Evolutionary conservation across 2,797 vertebrate species (phyloP), one percentile per base, ranked within the genome.

Genomic region (Streptopelia turtur): DNA sequence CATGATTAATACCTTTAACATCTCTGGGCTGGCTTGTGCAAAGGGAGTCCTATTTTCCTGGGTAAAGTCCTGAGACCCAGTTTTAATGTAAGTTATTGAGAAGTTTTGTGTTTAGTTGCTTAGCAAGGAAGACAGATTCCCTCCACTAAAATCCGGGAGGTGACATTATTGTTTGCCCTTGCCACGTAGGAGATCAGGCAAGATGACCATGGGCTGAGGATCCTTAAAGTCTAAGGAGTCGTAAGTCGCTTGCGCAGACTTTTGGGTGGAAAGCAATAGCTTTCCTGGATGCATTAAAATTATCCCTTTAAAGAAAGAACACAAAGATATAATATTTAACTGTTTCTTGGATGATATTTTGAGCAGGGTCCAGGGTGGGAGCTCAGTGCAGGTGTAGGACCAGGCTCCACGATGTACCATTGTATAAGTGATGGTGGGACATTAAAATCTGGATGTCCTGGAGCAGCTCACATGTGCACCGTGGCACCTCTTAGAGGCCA

Each of bases 401-500:
- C 16, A 56, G 43, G 5, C 14, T 74, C 33, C 14, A 13, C 0
- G 3, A 9, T 39, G 9, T 55, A 30, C 18, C 1, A 1, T 35
- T 53, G n/a, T 31, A 1, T 50, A 43, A 24, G 15, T 59, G 57
- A 4, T 59, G 45, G 25, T 74, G 59, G 5, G 16, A 3, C 21
- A 7, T 82, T 24, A 65, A 60, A 60, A 49, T 20, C 5, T 63
- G 55, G 18, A 4, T 77, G 56, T 53, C 27, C 35, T 82, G 25
- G 27, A 41, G 77, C 21, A 61, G 7, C 31, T 81, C 53, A 9
- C 10, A 0, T 21, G 6, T 41, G 77, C 47, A 53, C 25, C 9
- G 6, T 45, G n/a, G 13, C 35, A 35, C 59, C 45, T 81, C 33
- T 52, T 49, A 49, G 50, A 77, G 50, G 8, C 31, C 11, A 16